Base-by-base conservation (phyloP, 2,113 vertebrate species). In the Mustela lutreola region DNA sequence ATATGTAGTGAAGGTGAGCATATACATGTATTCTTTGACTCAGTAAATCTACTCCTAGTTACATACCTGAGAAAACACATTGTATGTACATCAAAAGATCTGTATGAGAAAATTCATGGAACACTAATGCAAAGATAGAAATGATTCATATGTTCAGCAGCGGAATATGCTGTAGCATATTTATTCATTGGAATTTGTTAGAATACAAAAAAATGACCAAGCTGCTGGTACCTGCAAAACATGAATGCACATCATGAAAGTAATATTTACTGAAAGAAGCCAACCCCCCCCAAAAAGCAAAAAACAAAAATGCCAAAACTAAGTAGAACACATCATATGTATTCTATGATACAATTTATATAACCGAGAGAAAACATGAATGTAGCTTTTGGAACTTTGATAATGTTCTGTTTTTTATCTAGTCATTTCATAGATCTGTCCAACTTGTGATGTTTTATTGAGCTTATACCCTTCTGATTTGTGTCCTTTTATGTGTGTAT, bases 11-110 rank as follows among this genome's bases (percentile, higher is more conserved):
- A 87, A 80, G 1, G 75, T 63, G 45, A 95, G 18, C 11, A 70
- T 91, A 36, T 83, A 22, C 12, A 22, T 84, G 5, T 58, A 15
- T 73, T 94, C n/a, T 96, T 89, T 94, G 56, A 45, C 2, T 79
- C 67, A 67, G 62, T 94, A 95, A 76, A 56, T 86, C 50, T 15
- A 31, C 10, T 95, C 4, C 48, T 94, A 28, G 45, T 88, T 90
- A 71, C 8, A 14, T 92, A 89, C 8, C 48, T 81, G 24, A 88
- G 50, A 80, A 75, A 88, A 36, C 12, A 24, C 45, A 7, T 39
- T 33, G 31, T 33, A 15, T 42, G 12, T 62, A 9, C 36, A 36
- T 94, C 67, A 94, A 76, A 95, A 89, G 28, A 42, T 80, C 62
- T 0, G 1, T 73, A 22, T 10, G 36, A 71, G 48, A 48, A 81